Evolutionary conservation across 2,113 vertebrate genomes (phyloP), one percentile per base, ranked within the genome.

Genomic region (Lepus timidus): DNA sequence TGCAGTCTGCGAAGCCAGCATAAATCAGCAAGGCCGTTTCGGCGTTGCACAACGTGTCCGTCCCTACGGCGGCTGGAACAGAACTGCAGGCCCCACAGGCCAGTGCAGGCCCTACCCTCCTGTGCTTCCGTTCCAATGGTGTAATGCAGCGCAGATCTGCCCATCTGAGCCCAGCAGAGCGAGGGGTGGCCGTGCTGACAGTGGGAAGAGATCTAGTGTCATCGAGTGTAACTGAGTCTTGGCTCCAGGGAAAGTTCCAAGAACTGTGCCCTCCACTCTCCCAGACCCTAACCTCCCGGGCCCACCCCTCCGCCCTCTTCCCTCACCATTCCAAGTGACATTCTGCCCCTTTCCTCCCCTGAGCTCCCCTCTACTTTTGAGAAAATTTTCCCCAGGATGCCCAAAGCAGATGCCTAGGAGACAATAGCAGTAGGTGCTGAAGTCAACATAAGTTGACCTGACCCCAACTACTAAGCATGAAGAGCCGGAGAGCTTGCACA

Each of bases 1-100:
- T 58, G 27, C n/a, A 36, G 58, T 83, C 85, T 65, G 70, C 58
- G 58, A 79, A 93, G 84, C 80, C 88, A 83, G 33, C 64, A 67
- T 75, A 33, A 84, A 78, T 93, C 78, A 65, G 67, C 71, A n/a
- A 36, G 95, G 64, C 78, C 22, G 0, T 33, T 62, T 65, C 82
- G 44, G 44, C 44, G 9, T 95, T 96, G 90, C 93, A 74, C 90
- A 96, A 92, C 84, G 52, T 19, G 1, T 11, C 36, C 22, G 1
- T 11, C 36, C n/a, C 3, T n/a, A 17, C 29, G 1, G 86, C 0
- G 4, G 51, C 95, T 36, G 55, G 61, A 55, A 74, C 87, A n/a
- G 58, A 65, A 25, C 31, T 8, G 27, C 67, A n/a, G 84, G 82
- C 88, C 36, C 36, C n/a, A n/a, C n/a, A n/a, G n/a, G n/a, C n/a